phyloP scores from a whole-genome alignment of 1,140 invertebrate genomes.

The Littorina saxatilis region DNA sequence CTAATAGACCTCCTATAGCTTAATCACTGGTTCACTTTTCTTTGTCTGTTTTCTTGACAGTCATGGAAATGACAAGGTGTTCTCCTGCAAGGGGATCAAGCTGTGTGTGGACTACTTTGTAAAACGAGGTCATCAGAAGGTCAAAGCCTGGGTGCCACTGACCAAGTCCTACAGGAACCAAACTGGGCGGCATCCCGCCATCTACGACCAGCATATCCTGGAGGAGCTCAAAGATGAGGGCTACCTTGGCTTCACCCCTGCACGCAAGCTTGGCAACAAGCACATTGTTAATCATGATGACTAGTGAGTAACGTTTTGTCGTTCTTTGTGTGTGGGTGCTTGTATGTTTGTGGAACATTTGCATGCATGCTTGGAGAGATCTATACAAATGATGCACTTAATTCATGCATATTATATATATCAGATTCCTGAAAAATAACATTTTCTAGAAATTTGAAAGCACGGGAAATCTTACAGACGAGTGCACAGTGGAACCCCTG shows the following conservation, averaged over 20 bases:
- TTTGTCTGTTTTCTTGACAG: slow-evolving; percentile 76
- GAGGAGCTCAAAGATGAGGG: slow-evolving; percentile 90
- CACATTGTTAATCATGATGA: slow-evolving; percentile 94
- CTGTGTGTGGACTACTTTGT: slow-evolving; percentile 82
- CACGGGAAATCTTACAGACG: too few relatives aligned
- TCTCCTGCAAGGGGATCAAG: slow-evolving; percentile 95
- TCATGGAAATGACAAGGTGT: slow-evolving; percentile 96
- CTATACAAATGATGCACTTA: too few relatives aligned
- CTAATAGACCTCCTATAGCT: too few relatives aligned
- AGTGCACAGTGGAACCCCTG: too few relatives aligned
- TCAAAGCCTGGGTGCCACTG: slow-evolving; percentile 95
- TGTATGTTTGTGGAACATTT: background rate
- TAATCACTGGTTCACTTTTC: background rate
- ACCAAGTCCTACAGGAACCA: slow-evolving; percentile 77
- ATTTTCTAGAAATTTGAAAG: too few relatives aligned
- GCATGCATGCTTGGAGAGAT: too few relatives aligned
- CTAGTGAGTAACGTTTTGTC: too few relatives aligned
- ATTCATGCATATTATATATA: too few relatives aligned
- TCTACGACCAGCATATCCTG: slow-evolving; percentile 89
- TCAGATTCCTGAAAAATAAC: too few relatives aligned
- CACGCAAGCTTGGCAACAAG: slow-evolving; percentile 87
- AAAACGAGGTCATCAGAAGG: slow-evolving; percentile 75
- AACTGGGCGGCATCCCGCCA: slow-evolving; percentile 42
- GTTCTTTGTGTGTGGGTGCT: too few relatives aligned
- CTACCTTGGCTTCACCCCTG: slow-evolving; percentile 94